Evolutionary conservation across 2,113 vertebrate genomes (phyloP), one percentile per base, ranked within the genome.

Genomic region (Caracal caracal): DNA sequence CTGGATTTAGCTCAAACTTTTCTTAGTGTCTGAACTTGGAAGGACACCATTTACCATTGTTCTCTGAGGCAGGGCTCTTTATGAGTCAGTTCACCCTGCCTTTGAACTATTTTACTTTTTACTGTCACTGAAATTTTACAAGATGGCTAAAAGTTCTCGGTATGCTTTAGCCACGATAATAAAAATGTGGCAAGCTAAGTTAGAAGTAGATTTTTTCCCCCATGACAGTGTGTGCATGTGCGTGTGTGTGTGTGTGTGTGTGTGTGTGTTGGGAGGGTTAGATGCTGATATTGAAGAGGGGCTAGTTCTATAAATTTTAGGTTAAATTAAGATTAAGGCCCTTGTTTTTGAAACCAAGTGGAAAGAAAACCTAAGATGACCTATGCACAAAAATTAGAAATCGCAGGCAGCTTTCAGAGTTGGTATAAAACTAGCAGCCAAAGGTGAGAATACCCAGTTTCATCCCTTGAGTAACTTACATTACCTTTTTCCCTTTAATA

Each of bases 1-100:
- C 70, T 96, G 84, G 83, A 84, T 92, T 96, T 95, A 94, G 83
- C 87, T 95, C 47, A 68, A 92, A 97, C 65, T 96, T 95, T 97
- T 84, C 90, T 53, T 40, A 2, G 17, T 84, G 40, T 96, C 71
- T 97, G 82, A 96, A 76, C 87, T 97, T 90, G 66, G 92, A 86
- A 96, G 47, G 78, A 76, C 61, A 93, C 22, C 8, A 15, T 95
- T 95, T 93, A 76, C 40, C 63, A 78, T 93, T 97, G 93, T 98
- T 97, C 83, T 94, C 28, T 2, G n/a, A 88, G 78, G 37, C 76
- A 87, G 68, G 35, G n/a, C 53, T 82, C 30, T 91, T 66, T 73
- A 47, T 70, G 94, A 95, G 70, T 96, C 92, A 90, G n/a, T 76
- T 93, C 68, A 84, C 59, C 73, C 43, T 93, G 75, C 16, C 85